Evolutionary conservation across 2,797 vertebrate species (phyloP).

Genomic region (Poecilia gillii): DNA sequence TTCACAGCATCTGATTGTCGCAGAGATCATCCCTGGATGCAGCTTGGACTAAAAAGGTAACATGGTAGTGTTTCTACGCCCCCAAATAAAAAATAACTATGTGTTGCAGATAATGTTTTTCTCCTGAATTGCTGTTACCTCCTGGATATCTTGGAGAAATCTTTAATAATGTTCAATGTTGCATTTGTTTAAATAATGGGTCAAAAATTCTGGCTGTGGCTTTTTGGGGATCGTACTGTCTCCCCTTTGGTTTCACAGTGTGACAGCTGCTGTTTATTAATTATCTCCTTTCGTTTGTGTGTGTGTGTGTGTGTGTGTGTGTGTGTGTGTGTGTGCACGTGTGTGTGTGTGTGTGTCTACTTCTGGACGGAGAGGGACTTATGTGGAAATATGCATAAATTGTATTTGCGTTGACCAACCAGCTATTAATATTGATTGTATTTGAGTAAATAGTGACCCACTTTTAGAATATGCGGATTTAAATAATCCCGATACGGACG

Average conservation of each 20-base stretch:
- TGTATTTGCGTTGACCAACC: constrained; percentile 84
- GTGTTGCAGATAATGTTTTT: too few relatives aligned
- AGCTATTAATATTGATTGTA: constrained; percentile 83
- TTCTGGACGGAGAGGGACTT: constrained; percentile 39
- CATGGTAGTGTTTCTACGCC: background rate
- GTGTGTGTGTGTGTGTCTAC: constrained; percentile 8
- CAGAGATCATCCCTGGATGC: background rate
- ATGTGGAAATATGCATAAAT: constrained; percentile 76
- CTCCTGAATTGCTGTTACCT: background rate
- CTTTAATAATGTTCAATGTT: background rate
- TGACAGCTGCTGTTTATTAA: constrained; percentile 44
- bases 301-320: background rate
- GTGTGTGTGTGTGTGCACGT: background rate
- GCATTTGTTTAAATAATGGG: constrained; percentile 19
- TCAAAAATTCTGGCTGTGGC: constrained; percentile 33
- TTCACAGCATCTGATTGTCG: background rate
- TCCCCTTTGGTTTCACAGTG: constrained; percentile 23
- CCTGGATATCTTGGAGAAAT: background rate
- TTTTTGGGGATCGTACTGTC: constrained; percentile 33
- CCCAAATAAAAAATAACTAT: too few relatives aligned
- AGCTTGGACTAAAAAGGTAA: background rate
- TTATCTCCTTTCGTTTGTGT: constrained; percentile 27
- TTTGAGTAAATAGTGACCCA: constrained; percentile 84
- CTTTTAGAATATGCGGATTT: constrained; percentile 80
- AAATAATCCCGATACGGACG: constrained; percentile 84